Conservation (phyloP, 2,113 vertebrate species). For the Sceloporus tristichus region DNA sequence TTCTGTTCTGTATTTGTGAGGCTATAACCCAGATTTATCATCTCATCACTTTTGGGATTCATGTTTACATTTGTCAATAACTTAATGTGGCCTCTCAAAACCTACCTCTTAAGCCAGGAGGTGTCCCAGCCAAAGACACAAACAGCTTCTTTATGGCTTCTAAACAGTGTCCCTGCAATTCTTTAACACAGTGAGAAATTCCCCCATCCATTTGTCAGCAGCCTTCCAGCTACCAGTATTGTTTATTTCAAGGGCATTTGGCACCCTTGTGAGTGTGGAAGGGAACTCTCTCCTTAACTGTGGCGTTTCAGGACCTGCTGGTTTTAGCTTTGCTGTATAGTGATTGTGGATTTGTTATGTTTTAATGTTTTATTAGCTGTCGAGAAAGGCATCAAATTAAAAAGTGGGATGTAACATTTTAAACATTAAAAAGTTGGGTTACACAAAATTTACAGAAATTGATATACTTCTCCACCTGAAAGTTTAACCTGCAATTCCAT, state of each 20-base stretch:
- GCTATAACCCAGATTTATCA: too few relatives aligned
- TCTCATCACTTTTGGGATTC: too few relatives aligned
- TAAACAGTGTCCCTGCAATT: neutral
- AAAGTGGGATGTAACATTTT: neutral
- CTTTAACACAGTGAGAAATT: neutral
- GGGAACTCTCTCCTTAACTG: neutral
- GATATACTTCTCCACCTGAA: neutral
- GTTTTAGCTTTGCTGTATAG: too few relatives aligned
- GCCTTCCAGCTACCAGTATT: neutral
- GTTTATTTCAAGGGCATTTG: neutral
- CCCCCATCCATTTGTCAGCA: neutral
- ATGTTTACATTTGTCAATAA: too few relatives aligned
- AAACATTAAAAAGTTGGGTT: neutral
- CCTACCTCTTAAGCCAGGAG: too few relatives aligned
- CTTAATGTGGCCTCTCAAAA: too few relatives aligned
- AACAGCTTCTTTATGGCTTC: too few relatives aligned
- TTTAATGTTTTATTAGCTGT: neutral
- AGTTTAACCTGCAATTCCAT: neutral
- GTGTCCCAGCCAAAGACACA: too few relatives aligned
- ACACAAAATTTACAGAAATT: too few relatives aligned
- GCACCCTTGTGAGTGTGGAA: neutral
- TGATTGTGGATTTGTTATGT: neutral
- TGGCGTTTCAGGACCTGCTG: neutral
- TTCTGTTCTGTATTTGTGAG: too few relatives aligned
- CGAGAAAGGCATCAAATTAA: neutral